phyloP scores from a whole-genome alignment of 2,888 invertebrate genomes.

The Elegia similella region DNA sequence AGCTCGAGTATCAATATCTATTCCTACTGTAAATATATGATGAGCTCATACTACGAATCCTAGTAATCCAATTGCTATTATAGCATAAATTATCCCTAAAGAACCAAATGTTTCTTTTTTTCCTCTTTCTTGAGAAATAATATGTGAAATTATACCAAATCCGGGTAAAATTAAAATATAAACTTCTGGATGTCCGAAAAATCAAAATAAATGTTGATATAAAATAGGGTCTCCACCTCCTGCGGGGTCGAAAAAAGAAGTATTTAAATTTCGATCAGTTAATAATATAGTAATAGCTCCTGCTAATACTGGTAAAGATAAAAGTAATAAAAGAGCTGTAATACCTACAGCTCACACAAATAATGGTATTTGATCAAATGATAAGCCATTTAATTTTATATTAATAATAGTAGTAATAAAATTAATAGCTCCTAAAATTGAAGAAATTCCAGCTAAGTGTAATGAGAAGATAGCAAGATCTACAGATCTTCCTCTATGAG shows the following conservation, averaged over 20 bases:
- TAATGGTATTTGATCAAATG: conserved; percentile 85
- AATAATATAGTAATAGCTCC: conserved; percentile 90
- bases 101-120: conserved; percentile 88
- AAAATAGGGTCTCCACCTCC: conserved; percentile 91
- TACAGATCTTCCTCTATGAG: conserved; percentile 85
- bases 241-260: conserved; percentile 89
- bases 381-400: conserved; percentile 83
- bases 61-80: conserved; percentile 89
- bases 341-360: conserved; percentile 87
- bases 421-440: conserved; percentile 89
- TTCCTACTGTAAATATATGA: conserved; percentile 92
- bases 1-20: conserved; percentile 91
- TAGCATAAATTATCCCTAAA: conserved; percentile 92
- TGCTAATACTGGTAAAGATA: conserved; percentile 88
- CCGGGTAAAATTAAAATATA: conserved; percentile 93
- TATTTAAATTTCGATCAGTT: conserved; percentile 90
- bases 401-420: conserved; percentile 90
- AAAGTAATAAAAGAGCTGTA: conserved; percentile 77
- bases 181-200: conserved; percentile 93
- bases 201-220: conserved; percentile 93
- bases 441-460: conserved; percentile 87
- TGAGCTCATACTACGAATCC: conserved; percentile 93
- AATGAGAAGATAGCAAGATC: conserved; percentile 90
- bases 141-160: conserved; percentile 91
- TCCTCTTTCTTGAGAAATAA: conserved; percentile 87